Base-by-base conservation (phyloP, 2,888 invertebrate species). In the Lymantria monacha region DNA sequence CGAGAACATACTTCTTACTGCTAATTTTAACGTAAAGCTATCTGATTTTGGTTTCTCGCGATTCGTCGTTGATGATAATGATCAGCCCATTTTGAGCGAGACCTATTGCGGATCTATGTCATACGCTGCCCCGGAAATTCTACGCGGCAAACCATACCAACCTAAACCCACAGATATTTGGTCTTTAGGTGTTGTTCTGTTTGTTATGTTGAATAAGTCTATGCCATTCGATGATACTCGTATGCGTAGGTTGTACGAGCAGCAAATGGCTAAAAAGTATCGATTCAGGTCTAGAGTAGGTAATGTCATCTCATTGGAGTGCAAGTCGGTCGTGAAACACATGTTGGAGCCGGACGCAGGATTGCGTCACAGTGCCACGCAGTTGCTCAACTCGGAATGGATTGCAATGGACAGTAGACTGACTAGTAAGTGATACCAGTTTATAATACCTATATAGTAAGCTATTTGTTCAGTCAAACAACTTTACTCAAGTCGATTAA, bases 61-160 rank as follows among this genome's bases (percentile, higher is more conserved):
- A 38, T 76, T 83, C 44, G 86, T 87, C 49, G 66, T 91, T 7
- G 84, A 91, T 54, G 80, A 83, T 0, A 69, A 76, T 10, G 81
- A 84, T 30, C 70, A 81, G 51, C 79, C 85, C 9, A 72, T 94
- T 15, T 75, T 94, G 42, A 96, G 96, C 66, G 94, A 94, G 63
- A 97, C 97, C 0, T 97, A 95, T 72, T 97, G 97, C 73, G 97
- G 97, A 7, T 96, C 96, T 9, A 92, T 97, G 69, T 96, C 96
- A 0, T 97, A 97, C 76, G 97, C 96, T 0, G 96, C 97, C 0
- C 97, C 97, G 0, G 97, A 97, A 85, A 94, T 97, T 49, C 87
- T 97, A 7, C 92, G 94, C 54, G 96, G 96, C 1, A 93, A 93
- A 57, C 94, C 95, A 0, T 96, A 96, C 74, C 85, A 93, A 69